Base-by-base conservation (phyloP, 2,113 vertebrate genomes). In the Microtus ochrogaster region DNA sequence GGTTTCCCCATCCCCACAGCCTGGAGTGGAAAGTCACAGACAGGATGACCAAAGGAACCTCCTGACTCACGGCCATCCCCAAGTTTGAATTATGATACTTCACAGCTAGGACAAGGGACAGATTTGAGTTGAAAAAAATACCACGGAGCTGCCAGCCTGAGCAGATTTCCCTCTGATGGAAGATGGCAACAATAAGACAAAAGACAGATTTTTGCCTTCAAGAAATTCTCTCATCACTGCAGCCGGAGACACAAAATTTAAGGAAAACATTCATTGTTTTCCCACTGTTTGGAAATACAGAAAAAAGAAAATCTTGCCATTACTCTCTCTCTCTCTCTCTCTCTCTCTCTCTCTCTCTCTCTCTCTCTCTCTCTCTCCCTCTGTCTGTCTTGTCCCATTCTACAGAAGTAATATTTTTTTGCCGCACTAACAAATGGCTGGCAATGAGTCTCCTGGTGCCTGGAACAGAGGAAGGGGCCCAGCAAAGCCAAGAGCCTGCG, bases 171-270 rank as follows among this genome's bases (percentile, higher is more conserved):
- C 97, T 77, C 73, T 63, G 96, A 95, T 85, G 94, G 97, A 98
- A 98, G 98, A 98, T 94, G 97, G 93, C 98, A 98, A 96, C 89
- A 97, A 96, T 89, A 73, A 94, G 91, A 96, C 94, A 93, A 96
- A 98, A 98, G 96, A 97, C 98, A 97, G 98, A 95, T 96, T 97
- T 98, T 97, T 96, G 94, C 94, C 94, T 98, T 98, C 98, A 98
- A 92, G 94, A 97, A 97, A 97, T 85, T 90, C 47, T 66, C 47
- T 97, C 79, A 78, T 70, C 28, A 5, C 83, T 63, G 55, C 84
- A 97, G 95, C 94, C 94, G 97, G 97, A 93, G 87, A 89, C 92
- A 74, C 30, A 16, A 97, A 97, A 96, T 97, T 93, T 83, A 98
- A 98, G 63, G 96, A 92, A 83, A 97, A 97, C 96, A 96, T 94